phyloP scores from a whole-genome alignment of 2,797 vertebrate genomes.

The Myiothlypis chrysogaster region DNA sequence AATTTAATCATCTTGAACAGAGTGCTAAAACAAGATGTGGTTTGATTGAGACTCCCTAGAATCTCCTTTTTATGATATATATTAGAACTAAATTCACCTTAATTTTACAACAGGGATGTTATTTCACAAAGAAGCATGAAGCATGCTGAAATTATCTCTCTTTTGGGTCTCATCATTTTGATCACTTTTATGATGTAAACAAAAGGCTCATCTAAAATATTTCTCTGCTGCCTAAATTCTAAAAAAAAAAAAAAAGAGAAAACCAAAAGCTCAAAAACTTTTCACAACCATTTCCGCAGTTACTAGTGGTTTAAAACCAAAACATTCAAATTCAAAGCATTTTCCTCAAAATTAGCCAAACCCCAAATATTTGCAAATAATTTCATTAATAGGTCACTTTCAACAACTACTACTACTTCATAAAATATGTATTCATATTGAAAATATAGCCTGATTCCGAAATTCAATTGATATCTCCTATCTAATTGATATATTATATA shows the following conservation, averaged over 20 bases:
- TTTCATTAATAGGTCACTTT: background rate
- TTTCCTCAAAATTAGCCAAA: background rate
- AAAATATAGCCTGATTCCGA: background rate
- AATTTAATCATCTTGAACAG: constrained; percentile 58
- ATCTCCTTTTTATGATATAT: constrained; percentile 38
- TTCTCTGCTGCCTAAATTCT: background rate
- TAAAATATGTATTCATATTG: background rate
- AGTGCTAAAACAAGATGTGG: constrained; percentile 9
- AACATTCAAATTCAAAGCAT: background rate
- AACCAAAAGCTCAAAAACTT: background rate
- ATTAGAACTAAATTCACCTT: constrained; percentile 21
- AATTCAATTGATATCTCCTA: background rate
- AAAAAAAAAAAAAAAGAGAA: background rate
- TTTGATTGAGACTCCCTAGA: constrained; percentile 31
- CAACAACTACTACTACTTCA: background rate
- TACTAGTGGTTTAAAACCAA: background rate
- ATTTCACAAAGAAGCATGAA: constrained; percentile 18
- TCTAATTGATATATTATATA: background rate
- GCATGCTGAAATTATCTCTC: background rate
- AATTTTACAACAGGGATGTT: constrained; percentile 11
- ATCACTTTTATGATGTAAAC: constrained; percentile 10
- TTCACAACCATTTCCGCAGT: rapidly evolving
- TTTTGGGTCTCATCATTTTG: background rate
- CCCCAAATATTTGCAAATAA: background rate
- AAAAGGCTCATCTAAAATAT: background rate